Percentiles rank a stretch among this genome's conserved stretches.
phyloP scores from a whole-genome alignment of 2,797 vertebrate species.

The Cossypha heuglini region DNA sequence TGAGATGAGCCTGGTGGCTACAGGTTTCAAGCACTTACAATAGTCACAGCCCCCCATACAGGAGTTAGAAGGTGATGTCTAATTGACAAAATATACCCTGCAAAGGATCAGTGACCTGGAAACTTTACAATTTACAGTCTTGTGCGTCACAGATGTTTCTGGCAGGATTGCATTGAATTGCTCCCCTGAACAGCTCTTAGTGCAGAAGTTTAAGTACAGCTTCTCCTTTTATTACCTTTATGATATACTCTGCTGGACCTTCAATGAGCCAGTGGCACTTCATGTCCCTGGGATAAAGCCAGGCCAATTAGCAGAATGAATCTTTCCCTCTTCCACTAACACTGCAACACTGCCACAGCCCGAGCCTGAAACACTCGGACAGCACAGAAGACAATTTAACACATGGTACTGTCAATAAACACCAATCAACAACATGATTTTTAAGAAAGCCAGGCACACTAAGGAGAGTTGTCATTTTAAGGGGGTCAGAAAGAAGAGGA shows the following conservation, averaged over 20 bases:
- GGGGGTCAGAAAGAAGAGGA: neutral
- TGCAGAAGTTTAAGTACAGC: neutral
- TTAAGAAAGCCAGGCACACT: neutral
- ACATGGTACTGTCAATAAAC: neutral
- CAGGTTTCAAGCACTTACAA: neutral
- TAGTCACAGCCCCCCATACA: neutral
- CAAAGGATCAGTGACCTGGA: neutral
- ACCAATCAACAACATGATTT: neutral
- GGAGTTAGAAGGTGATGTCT: neutral
- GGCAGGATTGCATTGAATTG: neutral
- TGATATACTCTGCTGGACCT: neutral
- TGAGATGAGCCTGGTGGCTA: neutral
- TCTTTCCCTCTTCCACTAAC: slow-evolving; percentile 32
- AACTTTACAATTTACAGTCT: neutral
- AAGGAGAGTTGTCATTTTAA: neutral
- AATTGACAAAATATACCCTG: neutral
- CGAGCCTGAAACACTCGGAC: neutral
- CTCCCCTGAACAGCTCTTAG: neutral
- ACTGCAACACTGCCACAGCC: neutral
- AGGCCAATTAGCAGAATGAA: slow-evolving; percentile 50
- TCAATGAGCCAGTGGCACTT: slow-evolving; percentile 57
- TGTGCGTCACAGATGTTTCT: neutral
- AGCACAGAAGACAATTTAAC: neutral
- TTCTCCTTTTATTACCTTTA: slow-evolving; percentile 52
- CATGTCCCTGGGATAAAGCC: slow-evolving; percentile 3